Evolutionary conservation across 2,888 invertebrate species (phyloP).

Genomic region (Invenusta paracnida): DNA sequence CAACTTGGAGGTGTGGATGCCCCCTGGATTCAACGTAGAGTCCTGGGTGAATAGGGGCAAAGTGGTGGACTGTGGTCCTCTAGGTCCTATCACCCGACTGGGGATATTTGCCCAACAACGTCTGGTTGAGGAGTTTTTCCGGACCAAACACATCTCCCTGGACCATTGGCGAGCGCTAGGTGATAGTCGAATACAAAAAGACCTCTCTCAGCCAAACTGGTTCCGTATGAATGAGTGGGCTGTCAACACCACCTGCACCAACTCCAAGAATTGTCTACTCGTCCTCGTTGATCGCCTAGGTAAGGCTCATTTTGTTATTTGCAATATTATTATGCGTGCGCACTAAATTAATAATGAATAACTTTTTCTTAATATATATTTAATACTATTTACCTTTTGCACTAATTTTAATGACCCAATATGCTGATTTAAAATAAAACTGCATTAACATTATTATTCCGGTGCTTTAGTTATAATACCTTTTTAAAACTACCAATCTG

Average conservation of each 20-base stretch:
- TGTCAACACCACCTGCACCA: background rate
- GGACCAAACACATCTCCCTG: background rate
- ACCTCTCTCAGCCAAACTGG: background rate
- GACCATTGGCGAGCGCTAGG: background rate
- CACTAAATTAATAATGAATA: too few species aligned
- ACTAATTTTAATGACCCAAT: too few species aligned
- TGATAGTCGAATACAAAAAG: background rate
- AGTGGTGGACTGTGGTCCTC: slow-evolving; percentile 40
- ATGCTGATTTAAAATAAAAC: too few species aligned
- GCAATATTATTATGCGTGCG: too few species aligned
- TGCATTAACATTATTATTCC: too few species aligned
- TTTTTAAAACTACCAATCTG: too few species aligned
- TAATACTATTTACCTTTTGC: too few species aligned
- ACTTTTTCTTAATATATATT: too few species aligned
- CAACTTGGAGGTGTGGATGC: slow-evolving; percentile 40
- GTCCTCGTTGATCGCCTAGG: background rate
- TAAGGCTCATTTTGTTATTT: background rate
- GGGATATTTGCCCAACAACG: background rate
- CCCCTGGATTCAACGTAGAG: slow-evolving; percentile 33
- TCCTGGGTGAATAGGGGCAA: slow-evolving; percentile 19
- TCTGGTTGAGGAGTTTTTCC: background rate
- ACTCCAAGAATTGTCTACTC: background rate
- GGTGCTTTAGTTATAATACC: too few species aligned
- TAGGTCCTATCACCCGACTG: slow-evolving; percentile 30
- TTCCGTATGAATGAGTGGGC: background rate